phyloP scores from a whole-genome alignment of 2,888 invertebrate genomes.

The Noctuana brunneofusca region DNA sequence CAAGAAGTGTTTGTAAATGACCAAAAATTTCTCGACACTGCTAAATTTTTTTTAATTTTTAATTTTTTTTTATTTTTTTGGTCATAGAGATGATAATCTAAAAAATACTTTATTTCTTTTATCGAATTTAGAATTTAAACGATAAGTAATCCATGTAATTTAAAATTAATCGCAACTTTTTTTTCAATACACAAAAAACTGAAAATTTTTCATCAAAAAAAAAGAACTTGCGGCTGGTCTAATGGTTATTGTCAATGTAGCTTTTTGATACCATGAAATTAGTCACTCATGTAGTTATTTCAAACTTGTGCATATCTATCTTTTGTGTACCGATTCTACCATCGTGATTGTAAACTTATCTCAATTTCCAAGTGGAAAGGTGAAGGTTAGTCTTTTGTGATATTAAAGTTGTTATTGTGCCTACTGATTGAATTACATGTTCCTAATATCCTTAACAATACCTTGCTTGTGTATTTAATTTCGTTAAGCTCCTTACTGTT shows the following conservation, averaged over 20 bases:
- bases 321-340: neutral
- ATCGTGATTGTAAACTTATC: neutral
- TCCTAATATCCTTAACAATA: conserved; percentile 3
- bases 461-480: conserved; percentile 8
- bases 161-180: no score
- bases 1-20: conserved; percentile 28
- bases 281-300: no score
- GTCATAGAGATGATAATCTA: neutral
- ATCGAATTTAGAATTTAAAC: no score
- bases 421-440: neutral
- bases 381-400: neutral
- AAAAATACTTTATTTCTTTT: no score
- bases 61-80: neutral
- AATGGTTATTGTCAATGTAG: neutral
- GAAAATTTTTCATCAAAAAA: no score
- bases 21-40: conserved; percentile 11
- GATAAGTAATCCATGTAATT: no score
- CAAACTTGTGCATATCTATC: neutral
- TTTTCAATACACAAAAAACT: no score
- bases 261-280: neutral
- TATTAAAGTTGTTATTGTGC: neutral
- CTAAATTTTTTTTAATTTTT: no score
- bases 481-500: conserved; percentile 13
- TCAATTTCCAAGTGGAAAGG: neutral
- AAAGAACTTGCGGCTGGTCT: neutral